These are phyloP conservation scores for Equus przewalskii DNA, from an alignment of 2,113 vertebrate genomes.

Conservation along the genomic window DNA sequence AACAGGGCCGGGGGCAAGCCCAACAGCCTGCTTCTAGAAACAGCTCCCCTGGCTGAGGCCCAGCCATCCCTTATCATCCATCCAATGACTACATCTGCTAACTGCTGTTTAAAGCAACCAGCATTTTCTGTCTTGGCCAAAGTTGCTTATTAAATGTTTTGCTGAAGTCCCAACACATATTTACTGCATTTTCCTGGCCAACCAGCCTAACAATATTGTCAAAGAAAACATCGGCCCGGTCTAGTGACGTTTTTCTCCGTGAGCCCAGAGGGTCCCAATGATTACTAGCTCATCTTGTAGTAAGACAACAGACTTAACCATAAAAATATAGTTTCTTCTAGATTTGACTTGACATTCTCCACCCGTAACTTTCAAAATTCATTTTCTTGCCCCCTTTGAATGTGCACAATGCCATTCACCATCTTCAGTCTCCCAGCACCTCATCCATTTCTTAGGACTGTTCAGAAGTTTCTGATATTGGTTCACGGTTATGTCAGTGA, in stretches of 20 bases:
- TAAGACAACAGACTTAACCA: not conserved
- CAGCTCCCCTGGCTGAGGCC: not conserved
- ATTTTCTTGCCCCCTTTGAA: not conserved
- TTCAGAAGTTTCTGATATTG: not conserved
- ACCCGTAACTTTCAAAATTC: not conserved
- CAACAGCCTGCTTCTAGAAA: not conserved
- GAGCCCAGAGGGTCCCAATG: not conserved
- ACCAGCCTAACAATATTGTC: not conserved
- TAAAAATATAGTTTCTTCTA: not conserved
- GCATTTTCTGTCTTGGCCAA: not conserved
- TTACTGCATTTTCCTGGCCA: conserved; percentile 27
- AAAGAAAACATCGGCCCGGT: not conserved
- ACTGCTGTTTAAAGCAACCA: not conserved
- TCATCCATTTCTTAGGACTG: not conserved
- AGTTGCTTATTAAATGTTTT: not conserved
- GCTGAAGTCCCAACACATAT: not conserved
- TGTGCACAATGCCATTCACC: not conserved
- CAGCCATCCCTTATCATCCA: not conserved
- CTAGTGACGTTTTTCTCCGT: not conserved
- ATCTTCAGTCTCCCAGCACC: not conserved
- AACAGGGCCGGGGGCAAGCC: not conserved
- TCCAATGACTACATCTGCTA: not conserved
- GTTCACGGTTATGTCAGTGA: not conserved
- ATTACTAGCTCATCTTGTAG: not conserved
- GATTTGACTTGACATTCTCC: not conserved